A percentile compares a stretch with the other conserved stretches of the same genome.
Evolutionary conservation across 37 sponge, comb jelly and placozoan species (phyloP).

Genomic region (Halisarca cf. caerulea): DNA sequence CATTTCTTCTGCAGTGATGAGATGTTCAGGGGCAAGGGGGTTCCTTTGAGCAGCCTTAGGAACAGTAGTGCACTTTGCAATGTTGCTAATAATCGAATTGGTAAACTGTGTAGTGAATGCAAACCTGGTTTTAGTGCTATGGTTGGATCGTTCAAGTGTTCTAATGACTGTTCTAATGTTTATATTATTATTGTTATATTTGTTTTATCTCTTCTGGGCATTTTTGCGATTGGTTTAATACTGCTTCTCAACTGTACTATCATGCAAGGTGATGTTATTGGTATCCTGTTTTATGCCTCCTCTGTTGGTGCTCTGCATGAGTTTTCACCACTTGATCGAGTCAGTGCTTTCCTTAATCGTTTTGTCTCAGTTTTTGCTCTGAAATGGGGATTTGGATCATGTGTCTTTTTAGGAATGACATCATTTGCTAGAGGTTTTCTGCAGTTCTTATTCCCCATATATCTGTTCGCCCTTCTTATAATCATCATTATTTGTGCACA

Average conservation of each 20-base stretch:
- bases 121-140: too few species aligned
- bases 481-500: slow-evolving; percentile 24
- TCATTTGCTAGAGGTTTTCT: not conserved
- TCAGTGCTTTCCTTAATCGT: not conserved
- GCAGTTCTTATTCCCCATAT: not conserved
- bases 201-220: too few species aligned
- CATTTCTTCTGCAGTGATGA: too few species aligned
- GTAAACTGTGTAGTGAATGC: too few species aligned
- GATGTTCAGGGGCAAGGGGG: too few species aligned
- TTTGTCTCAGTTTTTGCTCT: not conserved
- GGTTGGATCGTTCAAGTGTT: too few species aligned
- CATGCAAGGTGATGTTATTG: not conserved
- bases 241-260: not conserved
- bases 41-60: too few species aligned
- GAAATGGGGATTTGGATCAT: not conserved
- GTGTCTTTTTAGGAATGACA: not conserved
- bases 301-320: not conserved
- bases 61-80: too few species aligned
- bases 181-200: too few species aligned
- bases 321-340: not conserved
- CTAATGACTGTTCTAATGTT: too few species aligned
- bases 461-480: slow-evolving; percentile 44
- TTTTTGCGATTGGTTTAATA: not conserved
- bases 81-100: too few species aligned
- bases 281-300: not conserved